phyloP scores from a whole-genome alignment of 2,888 invertebrate genomes.

The Coecobrya sp. region DNA sequence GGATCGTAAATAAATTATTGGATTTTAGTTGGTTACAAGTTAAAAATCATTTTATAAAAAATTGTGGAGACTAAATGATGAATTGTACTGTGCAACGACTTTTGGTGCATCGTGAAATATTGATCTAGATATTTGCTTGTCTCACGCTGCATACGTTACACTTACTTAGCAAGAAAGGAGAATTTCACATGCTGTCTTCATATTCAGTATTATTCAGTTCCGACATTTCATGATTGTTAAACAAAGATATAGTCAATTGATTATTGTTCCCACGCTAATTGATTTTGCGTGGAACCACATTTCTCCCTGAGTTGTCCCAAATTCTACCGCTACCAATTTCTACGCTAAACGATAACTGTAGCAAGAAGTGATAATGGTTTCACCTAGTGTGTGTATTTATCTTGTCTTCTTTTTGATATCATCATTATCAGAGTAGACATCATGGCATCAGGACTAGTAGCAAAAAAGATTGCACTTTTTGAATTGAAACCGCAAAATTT shows the following conservation, averaged over 20 bases:
- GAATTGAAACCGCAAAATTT: constrained; percentile 74
- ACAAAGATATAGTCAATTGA: neutral
- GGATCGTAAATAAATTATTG: neutral
- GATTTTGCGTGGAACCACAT: constrained; percentile 51
- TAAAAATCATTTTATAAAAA: neutral
- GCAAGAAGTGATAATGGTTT: constrained; percentile 6
- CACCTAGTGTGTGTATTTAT: neutral
- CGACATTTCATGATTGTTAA: neutral
- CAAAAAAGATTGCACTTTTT: constrained; percentile 85
- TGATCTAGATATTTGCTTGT: neutral
- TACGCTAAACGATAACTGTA: neutral
- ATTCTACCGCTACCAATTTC: neutral
- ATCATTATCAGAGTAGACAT: neutral
- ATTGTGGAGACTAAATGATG: constrained; percentile 5
- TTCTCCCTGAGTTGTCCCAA: constrained; percentile 1
- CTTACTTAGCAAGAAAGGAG: neutral
- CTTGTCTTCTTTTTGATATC: neutral
- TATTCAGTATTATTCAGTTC: too few species aligned
- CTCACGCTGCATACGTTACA: neutral
- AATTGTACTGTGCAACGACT: too few species aligned
- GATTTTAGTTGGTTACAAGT: neutral
- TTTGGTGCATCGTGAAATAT: neutral
- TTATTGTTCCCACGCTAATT: constrained; percentile 27
- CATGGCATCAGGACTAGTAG: constrained; percentile 83
- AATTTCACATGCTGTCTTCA: neutral